A percentile compares a stretch with the other conserved stretches of the same genome.
Conservation (phyloP, 2,888 invertebrate genomes). For the Harpalus rubripes region DNA sequence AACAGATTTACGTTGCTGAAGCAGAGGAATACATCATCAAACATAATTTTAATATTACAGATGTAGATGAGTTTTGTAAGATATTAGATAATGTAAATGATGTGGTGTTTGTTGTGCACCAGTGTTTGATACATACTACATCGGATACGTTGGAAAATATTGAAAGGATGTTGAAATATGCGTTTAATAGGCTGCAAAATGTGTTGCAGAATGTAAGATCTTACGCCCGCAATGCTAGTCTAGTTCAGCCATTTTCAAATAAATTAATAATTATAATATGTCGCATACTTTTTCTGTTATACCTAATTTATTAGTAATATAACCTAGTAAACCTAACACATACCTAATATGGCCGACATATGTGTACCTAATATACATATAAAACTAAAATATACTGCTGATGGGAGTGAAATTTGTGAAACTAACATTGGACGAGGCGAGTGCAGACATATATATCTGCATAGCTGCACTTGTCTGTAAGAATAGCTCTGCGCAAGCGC, state of each 20-base stretch:
- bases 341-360: too few relatives aligned
- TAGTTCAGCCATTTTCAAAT: background rate
- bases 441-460: too few relatives aligned
- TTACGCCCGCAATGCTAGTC: background rate
- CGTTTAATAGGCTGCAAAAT: slow-evolving; percentile 72
- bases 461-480: too few relatives aligned
- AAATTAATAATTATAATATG: background rate
- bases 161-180: slow-evolving; percentile 74
- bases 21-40: slow-evolving; percentile 75
- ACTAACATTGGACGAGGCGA: too few relatives aligned
- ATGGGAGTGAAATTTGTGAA: too few relatives aligned
- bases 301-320: too few relatives aligned
- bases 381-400: too few relatives aligned
- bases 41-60: slow-evolving; percentile 71
- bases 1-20: slow-evolving; percentile 76
- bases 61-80: slow-evolving; percentile 75
- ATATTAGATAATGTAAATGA: slow-evolving; percentile 77
- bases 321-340: background rate
- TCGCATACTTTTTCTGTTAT: too few relatives aligned
- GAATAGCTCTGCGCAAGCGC: too few relatives aligned
- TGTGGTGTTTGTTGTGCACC: slow-evolving; percentile 76
- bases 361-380: too few relatives aligned
- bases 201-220: slow-evolving; percentile 44
- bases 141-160: slow-evolving; percentile 73
- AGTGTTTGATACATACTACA: slow-evolving; percentile 75